These are phyloP conservation scores for Balaenoptera acutorostrata DNA, from an alignment of 2,113 vertebrate genomes.

Conservation along the genomic window DNA sequence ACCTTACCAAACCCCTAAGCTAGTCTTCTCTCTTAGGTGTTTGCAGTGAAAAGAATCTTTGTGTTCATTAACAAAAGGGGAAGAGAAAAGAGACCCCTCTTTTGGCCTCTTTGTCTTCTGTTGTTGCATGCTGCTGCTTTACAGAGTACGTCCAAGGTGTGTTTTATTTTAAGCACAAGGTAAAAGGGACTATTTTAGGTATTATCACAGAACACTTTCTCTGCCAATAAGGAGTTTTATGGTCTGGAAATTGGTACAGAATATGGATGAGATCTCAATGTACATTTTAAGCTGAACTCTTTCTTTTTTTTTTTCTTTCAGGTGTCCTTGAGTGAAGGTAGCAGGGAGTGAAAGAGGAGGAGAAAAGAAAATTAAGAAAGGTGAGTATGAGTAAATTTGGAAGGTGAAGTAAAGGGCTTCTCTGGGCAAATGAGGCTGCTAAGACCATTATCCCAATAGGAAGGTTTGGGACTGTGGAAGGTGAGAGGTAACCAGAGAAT, in stretches of 20 bases:
- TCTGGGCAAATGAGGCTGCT: neutral
- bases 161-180: conserved; percentile 21
- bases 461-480: neutral
- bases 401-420: neutral
- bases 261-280: conserved; percentile 54
- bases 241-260: conserved; percentile 61
- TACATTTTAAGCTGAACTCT: conserved; percentile 2
- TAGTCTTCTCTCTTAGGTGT: neutral
- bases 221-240: conserved; percentile 61
- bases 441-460: neutral
- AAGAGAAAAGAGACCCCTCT: neutral
- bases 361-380: neutral
- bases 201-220: conserved; percentile 37
- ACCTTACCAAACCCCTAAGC: neutral
- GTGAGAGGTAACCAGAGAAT: neutral
- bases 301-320: neutral
- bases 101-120: conserved; percentile 14
- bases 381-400: neutral
- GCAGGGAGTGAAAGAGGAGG: neutral
- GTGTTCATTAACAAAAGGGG: neutral
- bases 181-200: conserved; percentile 31
- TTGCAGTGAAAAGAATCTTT: neutral
- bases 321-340: conserved; percentile 40
- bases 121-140: neutral
- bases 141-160: neutral